Percentiles rank a stretch among this genome's conserved stretches.
Evolutionary conservation across 2,888 invertebrate species (phyloP).

Genomic region (Melanostoma scalare): DNA sequence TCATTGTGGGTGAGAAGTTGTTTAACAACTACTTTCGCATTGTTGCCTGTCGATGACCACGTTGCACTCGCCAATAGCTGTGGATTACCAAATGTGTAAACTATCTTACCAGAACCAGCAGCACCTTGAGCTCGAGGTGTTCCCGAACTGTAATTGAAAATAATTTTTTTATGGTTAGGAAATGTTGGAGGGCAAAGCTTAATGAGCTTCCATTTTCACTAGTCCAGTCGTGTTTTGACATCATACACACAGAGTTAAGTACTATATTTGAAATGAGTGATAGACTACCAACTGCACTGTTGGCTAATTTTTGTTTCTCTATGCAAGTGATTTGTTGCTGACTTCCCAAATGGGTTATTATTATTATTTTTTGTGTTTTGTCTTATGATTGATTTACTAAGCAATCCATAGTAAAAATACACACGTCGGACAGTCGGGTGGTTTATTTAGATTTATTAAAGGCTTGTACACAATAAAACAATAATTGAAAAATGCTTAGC

Average conservation of each 20-base stretch:
- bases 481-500: too few species aligned
- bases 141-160: slow-evolving; percentile 73
- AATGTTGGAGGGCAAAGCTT: slow-evolving; percentile 53
- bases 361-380: slow-evolving; percentile 38
- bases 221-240: slow-evolving; percentile 42
- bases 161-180: slow-evolving; percentile 34
- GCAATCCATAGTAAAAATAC: slow-evolving; percentile 27
- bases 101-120: slow-evolving; percentile 84
- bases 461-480: too few species aligned
- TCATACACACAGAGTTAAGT: slow-evolving; percentile 31
- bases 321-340: not conserved
- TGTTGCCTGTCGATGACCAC: slow-evolving; percentile 77
- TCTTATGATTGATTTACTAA: slow-evolving; percentile 9
- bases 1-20: slow-evolving; percentile 84
- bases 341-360: slow-evolving; percentile 41
- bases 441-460: not conserved
- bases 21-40: slow-evolving; percentile 79
- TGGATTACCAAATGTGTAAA: slow-evolving; percentile 85
- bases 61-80: slow-evolving; percentile 81
- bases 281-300: slow-evolving; percentile 23
- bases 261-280: slow-evolving; percentile 7
- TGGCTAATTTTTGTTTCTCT: slow-evolving; percentile 42
- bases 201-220: slow-evolving; percentile 45
- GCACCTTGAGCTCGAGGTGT: slow-evolving; percentile 76
- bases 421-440: not conserved